Percentiles rank a stretch among this genome's conserved stretches.
phyloP scores from a whole-genome alignment of 2,888 invertebrate species.

The Endotricha flammealis region DNA sequence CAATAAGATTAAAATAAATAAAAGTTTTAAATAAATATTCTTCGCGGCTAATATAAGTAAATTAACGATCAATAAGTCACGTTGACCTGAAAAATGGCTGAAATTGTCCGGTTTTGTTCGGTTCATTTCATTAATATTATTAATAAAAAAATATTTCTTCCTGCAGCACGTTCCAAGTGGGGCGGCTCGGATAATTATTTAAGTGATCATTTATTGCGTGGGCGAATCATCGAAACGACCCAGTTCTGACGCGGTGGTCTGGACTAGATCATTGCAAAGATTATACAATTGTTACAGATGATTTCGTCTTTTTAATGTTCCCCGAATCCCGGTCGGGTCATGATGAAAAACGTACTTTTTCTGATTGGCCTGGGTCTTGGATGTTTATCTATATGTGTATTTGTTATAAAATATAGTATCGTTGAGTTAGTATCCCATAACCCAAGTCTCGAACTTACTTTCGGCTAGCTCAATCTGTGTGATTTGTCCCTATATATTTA shows the following conservation, averaged over 20 bases:
- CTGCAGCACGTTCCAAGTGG: conserved; percentile 34
- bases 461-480: too few species aligned
- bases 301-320: too few species aligned
- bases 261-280: conserved; percentile 43
- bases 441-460: too few species aligned
- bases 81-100: background rate
- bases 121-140: conserved; percentile 16
- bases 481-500: too few species aligned
- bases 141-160: conserved; percentile 21
- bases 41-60: background rate
- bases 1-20: too few species aligned
- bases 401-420: too few species aligned
- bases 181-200: conserved; percentile 29
- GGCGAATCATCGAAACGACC: conserved; percentile 41
- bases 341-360: too few species aligned
- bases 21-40: background rate
- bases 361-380: too few species aligned
- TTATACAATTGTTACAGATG: conserved; percentile 13
- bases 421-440: too few species aligned
- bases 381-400: too few species aligned
- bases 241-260: conserved; percentile 35
- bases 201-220: conserved; percentile 43
- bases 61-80: background rate
- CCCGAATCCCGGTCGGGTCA: too few species aligned
- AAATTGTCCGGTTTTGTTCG: conserved; percentile 12